phyloP scores from a whole-genome alignment of 2,888 invertebrate genomes.

The Dusona sp. region DNA sequence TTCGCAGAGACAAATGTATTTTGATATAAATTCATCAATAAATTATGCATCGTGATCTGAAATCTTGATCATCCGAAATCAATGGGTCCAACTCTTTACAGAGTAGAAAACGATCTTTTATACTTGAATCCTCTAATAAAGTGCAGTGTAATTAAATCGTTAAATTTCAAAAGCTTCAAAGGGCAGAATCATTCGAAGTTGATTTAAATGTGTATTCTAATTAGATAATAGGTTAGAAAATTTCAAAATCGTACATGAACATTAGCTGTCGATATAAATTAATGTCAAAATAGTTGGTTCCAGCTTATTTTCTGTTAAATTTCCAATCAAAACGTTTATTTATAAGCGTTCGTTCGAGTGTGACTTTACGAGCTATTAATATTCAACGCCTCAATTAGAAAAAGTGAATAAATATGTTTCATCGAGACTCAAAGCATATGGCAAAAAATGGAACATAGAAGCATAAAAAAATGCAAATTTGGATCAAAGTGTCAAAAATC shows the following conservation, averaged over 20 bases:
- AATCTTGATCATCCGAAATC: not conserved
- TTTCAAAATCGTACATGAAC: not conserved
- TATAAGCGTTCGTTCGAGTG: not conserved
- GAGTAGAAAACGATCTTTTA: not conserved
- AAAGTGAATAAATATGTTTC: not conserved
- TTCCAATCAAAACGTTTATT: not conserved
- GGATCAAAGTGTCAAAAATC: not conserved
- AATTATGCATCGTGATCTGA: not conserved
- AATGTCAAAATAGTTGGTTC: not conserved
- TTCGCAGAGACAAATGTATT: not conserved
- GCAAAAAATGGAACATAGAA: not conserved
- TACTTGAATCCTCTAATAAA: constrained; percentile 41
- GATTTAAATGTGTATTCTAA: not conserved
- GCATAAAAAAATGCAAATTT: not conserved
- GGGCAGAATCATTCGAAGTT: not conserved
- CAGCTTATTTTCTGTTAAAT: not conserved
- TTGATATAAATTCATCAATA: not conserved
- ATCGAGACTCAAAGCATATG: not conserved
- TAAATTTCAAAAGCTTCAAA: not conserved
- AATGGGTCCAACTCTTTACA: not conserved
- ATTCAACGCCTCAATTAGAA: not conserved
- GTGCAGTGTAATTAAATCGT: constrained; percentile 42
- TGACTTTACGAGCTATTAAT: not conserved
- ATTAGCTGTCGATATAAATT: not conserved
- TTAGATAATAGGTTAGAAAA: not conserved